Evolutionary conservation across 2,113 vertebrate genomes (phyloP), one percentile per base, ranked within the genome.

Genomic region (Lepidothrix coronata): DNA sequence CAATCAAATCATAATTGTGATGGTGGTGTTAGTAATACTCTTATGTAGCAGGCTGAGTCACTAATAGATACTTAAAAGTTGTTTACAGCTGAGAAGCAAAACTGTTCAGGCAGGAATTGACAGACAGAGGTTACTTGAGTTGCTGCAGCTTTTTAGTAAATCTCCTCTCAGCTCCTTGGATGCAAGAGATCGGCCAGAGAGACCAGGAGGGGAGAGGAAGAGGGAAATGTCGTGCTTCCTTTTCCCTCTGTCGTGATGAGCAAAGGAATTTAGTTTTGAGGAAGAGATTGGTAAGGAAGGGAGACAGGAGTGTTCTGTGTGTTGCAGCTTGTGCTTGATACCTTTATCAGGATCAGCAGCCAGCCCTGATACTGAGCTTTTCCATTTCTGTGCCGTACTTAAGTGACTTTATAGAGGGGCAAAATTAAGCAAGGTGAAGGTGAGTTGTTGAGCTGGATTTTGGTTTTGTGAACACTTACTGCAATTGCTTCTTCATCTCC

Each of bases 31-130:
- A 93, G 95, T 95, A 97, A 94, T 91, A 91, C 75, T 92, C 77
- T 91, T 92, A 13, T 95, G 80, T 84, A 88, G 86, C 92, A 93
- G 89, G 48, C 89, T 98, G 97, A 98, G 82, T 98, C 97, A 98
- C 70, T 59, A 57, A 87, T 31, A 90, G 51, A 61, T 94, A 88
- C 82, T 93, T 71, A 71, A 92, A 90, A 90, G 67, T 94, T 96
- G 86, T 97, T 93, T 71, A 96, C 84, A 96, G 48, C 70, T 93
- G 91, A 27, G 41, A 81, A 94, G 51, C 91, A 95, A 49, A 81
- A 91, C 83, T 95, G 79, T 97, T 98, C 94, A 76, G 93, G 88
- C 88, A 97, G 79, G 65, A 94, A 24, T 74, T 88, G 88, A 75
- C 89, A 79, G 95, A 55, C 85, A 93, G 96, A 95, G 70, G 72